Percentiles rank a stretch among this genome's conserved stretches.
phyloP scores from a whole-genome alignment of 37 sponge, comb jelly and placozoan genomes.

The Petrosia ficiformis region DNA sequence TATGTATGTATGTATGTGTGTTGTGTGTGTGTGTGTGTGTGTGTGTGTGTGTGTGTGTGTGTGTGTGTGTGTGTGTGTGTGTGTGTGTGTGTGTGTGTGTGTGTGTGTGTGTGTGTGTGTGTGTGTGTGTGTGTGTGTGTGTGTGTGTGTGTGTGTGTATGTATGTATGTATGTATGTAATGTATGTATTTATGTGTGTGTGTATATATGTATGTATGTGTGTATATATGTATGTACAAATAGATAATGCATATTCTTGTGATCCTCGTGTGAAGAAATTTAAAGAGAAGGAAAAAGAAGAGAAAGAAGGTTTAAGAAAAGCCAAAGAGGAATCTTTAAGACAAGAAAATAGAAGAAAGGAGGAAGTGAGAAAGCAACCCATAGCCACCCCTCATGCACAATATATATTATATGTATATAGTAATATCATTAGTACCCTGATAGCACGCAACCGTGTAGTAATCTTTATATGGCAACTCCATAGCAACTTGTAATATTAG shows the following conservation, averaged over 20 bases:
- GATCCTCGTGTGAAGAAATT: conserved; percentile 85
- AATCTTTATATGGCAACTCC: neutral
- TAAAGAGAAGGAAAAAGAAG: conserved; percentile 77
- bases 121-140: too few species aligned
- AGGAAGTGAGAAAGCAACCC: conserved; percentile 22
- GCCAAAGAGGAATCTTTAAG: conserved; percentile 72
- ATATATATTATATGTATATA: neutral
- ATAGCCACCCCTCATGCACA: too few species aligned
- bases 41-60: neutral
- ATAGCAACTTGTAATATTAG: neutral
- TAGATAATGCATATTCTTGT: conserved; percentile 86
- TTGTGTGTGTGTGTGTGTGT: too few species aligned
- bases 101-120: too few species aligned
- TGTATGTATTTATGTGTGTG: too few species aligned
- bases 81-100: too few species aligned
- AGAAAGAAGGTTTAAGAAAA: conserved; percentile 72
- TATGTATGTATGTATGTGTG: too few species aligned
- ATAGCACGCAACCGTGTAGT: too few species aligned
- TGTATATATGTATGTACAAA: neutral
- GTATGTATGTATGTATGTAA: too few species aligned
- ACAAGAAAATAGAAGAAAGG: conserved; percentile 49
- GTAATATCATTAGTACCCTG: too few species aligned
- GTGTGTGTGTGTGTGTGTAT: neutral
- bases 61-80: too few species aligned
- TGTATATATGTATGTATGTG: neutral